phyloP scores from a whole-genome alignment of 1,140 invertebrate species.

The Littorina saxatilis region DNA sequence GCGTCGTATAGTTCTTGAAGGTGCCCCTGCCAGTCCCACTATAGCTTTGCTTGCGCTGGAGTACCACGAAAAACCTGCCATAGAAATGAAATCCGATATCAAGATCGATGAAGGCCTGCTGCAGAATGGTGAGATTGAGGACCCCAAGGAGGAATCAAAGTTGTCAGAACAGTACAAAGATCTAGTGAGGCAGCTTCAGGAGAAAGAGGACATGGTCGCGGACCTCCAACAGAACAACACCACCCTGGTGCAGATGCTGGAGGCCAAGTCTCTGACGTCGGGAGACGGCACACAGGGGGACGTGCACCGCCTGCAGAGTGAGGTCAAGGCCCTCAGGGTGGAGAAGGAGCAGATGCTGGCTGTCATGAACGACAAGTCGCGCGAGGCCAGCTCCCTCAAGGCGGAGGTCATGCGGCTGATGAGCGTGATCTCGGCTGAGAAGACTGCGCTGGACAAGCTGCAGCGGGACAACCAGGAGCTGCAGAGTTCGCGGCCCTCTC shows the following conservation, averaged over 20 bases:
- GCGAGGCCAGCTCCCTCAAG: constrained; percentile 74
- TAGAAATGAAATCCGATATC: constrained; percentile 11
- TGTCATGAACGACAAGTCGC: constrained; percentile 75
- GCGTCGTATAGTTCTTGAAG: constrained; percentile 37
- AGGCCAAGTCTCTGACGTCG: constrained; percentile 60
- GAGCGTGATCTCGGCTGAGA: constrained; percentile 73
- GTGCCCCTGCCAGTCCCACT: constrained; percentile 21
- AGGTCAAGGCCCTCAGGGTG: constrained; percentile 64
- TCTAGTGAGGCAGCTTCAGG: constrained; percentile 52
- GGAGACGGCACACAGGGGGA: constrained; percentile 55
- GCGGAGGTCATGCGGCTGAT: constrained; percentile 75
- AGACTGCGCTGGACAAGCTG: constrained; percentile 72
- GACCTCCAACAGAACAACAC: constrained; percentile 68
- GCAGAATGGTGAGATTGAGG: not conserved
- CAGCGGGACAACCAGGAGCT: constrained; percentile 72
- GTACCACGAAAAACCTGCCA: constrained; percentile 46
- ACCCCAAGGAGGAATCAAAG: not conserved
- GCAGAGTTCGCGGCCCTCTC: constrained; percentile 49
- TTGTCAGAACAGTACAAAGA: constrained; percentile 11
- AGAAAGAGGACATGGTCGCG: constrained; percentile 68
- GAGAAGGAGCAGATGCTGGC: constrained; percentile 76
- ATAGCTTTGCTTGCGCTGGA: constrained; percentile 49
- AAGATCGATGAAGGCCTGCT: not conserved
- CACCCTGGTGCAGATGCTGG: constrained; percentile 68
- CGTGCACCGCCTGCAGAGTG: constrained; percentile 68